phyloP scores from a whole-genome alignment of 1,140 invertebrate genomes.

The Microvelia longipes region DNA sequence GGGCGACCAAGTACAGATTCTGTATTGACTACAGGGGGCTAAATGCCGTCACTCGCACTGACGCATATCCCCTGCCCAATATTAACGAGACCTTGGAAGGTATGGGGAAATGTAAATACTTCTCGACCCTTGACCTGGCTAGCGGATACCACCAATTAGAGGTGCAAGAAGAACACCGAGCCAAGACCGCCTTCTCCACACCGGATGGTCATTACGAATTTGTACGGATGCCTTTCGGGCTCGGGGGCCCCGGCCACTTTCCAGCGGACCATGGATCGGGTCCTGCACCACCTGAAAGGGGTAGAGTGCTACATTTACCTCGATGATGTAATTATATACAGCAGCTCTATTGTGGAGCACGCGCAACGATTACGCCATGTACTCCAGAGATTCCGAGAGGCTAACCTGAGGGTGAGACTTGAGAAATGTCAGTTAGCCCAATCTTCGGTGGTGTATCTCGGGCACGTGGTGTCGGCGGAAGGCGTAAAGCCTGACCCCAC shows the following conservation, averaged over 20 bases:
- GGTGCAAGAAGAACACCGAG: constrained; percentile 13
- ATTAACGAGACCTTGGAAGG: constrained; percentile 6
- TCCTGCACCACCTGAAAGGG: constrained; percentile 25
- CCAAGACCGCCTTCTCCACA: constrained; percentile 20
- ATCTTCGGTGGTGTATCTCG: constrained; percentile 30
- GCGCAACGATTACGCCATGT: constrained; percentile 23
- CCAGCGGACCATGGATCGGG: constrained; percentile 24
- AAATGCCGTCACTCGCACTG: constrained; percentile 12
- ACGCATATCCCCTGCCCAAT: constrained; percentile 10
- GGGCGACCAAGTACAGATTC: constrained; percentile 16
- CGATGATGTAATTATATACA: constrained; percentile 32
- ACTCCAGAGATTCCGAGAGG: constrained; percentile 26
- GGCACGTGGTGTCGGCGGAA: constrained; percentile 28
- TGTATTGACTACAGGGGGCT: constrained; percentile 21
- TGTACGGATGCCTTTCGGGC: constrained; percentile 17
- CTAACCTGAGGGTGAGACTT: constrained; percentile 31
- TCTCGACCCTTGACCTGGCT: constrained; percentile 18
- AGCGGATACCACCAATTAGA: constrained; percentile 26
- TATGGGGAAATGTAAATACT: constrained; percentile 13
- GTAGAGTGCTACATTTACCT: constrained; percentile 28
- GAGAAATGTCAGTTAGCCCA: constrained; percentile 34
- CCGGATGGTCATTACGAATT: constrained; percentile 16
- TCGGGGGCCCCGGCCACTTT: constrained; percentile 16
- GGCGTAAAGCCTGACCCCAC: constrained; percentile 30
- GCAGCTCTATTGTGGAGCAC: constrained; percentile 24